Evolutionary conservation across 2,888 invertebrate species (phyloP), one percentile per base, ranked within the genome.

Genomic region (Drosophila anomalipes): DNA sequence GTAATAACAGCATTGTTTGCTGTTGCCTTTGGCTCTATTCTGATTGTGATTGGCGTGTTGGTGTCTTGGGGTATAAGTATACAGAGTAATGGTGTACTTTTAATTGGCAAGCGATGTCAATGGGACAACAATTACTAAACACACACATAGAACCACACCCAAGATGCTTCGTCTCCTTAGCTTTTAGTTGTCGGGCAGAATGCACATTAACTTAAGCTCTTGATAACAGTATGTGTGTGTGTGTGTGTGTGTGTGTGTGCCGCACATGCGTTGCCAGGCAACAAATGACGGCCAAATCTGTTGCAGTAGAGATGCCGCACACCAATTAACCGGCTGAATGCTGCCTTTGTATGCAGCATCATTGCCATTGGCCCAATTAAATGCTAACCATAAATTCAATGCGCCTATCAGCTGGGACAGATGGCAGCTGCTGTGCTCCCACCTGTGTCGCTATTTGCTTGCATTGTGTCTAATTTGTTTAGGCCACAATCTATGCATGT

Each of bases 231-330:
- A 62, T 73, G 59, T 44, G 19, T 51, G 51, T 70, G 57, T 52
- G 56, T 49, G 35, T 41, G 32, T 57, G 33, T 22, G 22, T 22
- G 22, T 59, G 54, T 65, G 60, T 63, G 67, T 62, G 65, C 57
- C 57, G 59, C 54, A 41, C 32, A 30, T 33, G 41, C 35, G 71
- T 53, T 62, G 69, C 71, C 70, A 69, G 63, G 56, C 66, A 72
- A 77, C 82, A 81, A 91, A 81, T 79, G 79, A 76, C 69, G 78
- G 83, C 79, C 83, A 89, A 86, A 89, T 91, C 83, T 79, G 81
- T 78, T 85, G 90, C 87, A 79, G 87, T 90, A 75, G 78, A 69
- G 61, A 63, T 70, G 79, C 69, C 58, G 56, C 87, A 74, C 62
- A 77, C 79, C 76, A 74, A 76, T 87, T 79, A 71, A 79, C 74